Evolutionary conservation across 2,888 invertebrate species (phyloP), one percentile per base, ranked within the genome.

Genomic region (Blomia tropicalis): DNA sequence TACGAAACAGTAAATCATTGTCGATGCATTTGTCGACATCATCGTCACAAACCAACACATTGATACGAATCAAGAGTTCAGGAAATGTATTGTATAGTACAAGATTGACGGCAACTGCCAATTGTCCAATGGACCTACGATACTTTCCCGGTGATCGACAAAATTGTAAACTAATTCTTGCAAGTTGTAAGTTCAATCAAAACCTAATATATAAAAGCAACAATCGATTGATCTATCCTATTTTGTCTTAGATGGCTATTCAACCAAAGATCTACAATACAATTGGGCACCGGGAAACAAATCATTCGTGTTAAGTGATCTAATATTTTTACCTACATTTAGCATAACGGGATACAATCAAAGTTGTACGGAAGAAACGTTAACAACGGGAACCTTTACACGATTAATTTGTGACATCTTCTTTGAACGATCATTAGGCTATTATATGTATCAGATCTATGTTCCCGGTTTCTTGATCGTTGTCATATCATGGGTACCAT

Each of bases 401-500:
- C 56, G 29, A 3, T 19, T 56, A 11, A 56, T 56, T 2, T 29
- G 25, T 27, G 25, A 56, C n/a, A 36, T 56, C 17, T 23, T 19
- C 23, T 27, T 56, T 56, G 56, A 56, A 25, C 4, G 56, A 4
- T 56, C 56, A 1, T 14, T 27, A 19, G 56, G 56, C 14, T 56
- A 56, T 25, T 62, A 63, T 17, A 25, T 32, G n/a, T 62, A 62
- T 23, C 41, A 61, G 27, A 53, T n/a, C 11, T 60, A 27, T 54
- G 31, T 30, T 14, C 43, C 36, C 23, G 59, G 53, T 14, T 43
- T 59, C 22, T 23, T 59, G 14, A 43, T 43, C 4, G 67, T 60
- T 67, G 69, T 54, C 65, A 68, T 70, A 78, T 80, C 53, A 66
- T 67, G 59, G 68, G 68, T 64, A 80, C 80, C 73, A 80, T 80